Evolutionary conservation across 2,888 invertebrate genomes (phyloP).

Genomic region (Drosophila parthenogenetica): DNA sequence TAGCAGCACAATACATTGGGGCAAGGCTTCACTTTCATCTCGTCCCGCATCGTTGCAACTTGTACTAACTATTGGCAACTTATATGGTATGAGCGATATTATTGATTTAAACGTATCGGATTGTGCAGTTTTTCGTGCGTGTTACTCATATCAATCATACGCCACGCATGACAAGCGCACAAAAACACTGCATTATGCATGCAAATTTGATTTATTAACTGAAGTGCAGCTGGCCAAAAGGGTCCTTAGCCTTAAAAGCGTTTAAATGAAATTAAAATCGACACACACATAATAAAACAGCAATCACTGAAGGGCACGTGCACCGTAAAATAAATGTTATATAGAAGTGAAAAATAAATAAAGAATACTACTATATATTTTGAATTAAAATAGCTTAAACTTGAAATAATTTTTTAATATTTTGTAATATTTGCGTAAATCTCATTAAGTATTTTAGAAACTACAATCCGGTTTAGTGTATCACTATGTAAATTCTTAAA

Average conservation of each 20-base stretch:
- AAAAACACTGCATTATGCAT: slow-evolving; percentile 3
- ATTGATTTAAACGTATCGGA: slow-evolving; percentile 69
- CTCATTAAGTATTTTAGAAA: neutral
- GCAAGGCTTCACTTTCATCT: slow-evolving; percentile 9
- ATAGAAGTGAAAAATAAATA: neutral
- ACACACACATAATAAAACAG: neutral
- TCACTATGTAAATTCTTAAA: neutral
- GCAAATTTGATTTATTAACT: slow-evolving; percentile 52
- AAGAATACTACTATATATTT: neutral
- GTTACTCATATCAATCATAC: slow-evolving; percentile 55
- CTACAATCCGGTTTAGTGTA: neutral
- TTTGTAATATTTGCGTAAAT: neutral
- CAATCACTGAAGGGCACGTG: neutral
- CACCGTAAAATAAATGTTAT: neutral
- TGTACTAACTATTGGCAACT: slow-evolving; percentile 24
- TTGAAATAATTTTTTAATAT: neutral
- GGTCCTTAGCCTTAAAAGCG: slow-evolving; percentile 48
- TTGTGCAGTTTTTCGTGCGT: slow-evolving; percentile 52
- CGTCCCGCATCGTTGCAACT: slow-evolving; percentile 3
- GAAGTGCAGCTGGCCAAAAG: slow-evolving; percentile 7
- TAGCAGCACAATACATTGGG: slow-evolving; percentile 22
- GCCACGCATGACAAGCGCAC: slow-evolving; percentile 14
- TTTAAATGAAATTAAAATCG: slow-evolving; percentile 47
- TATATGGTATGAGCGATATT: slow-evolving; percentile 31
- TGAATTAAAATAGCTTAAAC: neutral